phyloP scores from a whole-genome alignment of 92 coral and sea anemone species.

The Parazoanthus darwini region DNA sequence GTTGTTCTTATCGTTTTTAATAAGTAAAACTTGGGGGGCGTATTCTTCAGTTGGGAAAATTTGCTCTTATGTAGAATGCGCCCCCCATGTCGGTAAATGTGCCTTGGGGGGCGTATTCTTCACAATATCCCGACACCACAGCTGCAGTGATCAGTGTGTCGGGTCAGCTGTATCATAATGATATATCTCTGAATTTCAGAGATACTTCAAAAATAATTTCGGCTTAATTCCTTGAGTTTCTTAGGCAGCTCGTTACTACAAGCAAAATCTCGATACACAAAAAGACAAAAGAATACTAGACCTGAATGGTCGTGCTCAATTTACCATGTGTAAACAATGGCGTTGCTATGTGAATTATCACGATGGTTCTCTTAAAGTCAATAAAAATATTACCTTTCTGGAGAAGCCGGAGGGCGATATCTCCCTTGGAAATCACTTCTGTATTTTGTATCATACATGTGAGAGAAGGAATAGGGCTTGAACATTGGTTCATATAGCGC shows the following conservation, averaged over 20 bases:
- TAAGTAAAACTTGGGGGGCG: no score
- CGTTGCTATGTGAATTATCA: slow-evolving; percentile 46
- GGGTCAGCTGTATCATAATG: not conserved
- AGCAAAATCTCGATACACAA: not conserved
- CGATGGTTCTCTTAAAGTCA: not conserved
- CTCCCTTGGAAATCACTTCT: slow-evolving; percentile 86
- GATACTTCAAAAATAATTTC: no score
- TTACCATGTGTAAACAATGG: slow-evolving; percentile 6
- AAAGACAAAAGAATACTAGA: not conserved
- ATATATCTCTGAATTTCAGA: no score
- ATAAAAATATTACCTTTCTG: slow-evolving; percentile 72
- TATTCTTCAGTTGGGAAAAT: no score
- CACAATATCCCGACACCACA: no score
- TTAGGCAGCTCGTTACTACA: not conserved
- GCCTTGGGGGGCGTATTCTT: no score
- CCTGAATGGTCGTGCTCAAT: not conserved
- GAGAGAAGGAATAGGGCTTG: slow-evolving; percentile 93
- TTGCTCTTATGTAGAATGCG: no score
- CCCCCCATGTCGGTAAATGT: no score
- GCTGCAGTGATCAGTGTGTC: no score
- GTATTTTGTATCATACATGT: slow-evolving; percentile 94
- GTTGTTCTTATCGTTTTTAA: no score
- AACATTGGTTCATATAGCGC: slow-evolving; percentile 92
- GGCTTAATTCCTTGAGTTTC: not conserved
- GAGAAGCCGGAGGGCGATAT: slow-evolving; percentile 78